Base-by-base conservation (phyloP, 2,113 vertebrate genomes). In the Microcebus lehilahytsara region DNA sequence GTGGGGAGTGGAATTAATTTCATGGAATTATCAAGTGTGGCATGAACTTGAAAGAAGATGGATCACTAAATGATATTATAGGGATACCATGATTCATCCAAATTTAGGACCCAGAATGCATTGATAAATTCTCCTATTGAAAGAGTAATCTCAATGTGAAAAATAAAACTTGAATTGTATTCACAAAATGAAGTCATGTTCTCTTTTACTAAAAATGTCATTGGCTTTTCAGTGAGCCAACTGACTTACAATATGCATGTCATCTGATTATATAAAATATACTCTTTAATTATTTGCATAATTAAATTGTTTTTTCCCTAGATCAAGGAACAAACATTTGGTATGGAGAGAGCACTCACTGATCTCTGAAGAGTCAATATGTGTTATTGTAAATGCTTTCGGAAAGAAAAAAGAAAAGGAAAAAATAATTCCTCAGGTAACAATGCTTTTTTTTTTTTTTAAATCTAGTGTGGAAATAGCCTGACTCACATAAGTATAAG, bases 1-100 rank as follows among this genome's bases (percentile, higher is more conserved):
- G 37, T 71, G 49, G 53, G 14, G 84, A 74, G 46, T 92, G 56
- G 72, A 93, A 86, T 89, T 95, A 93, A 77, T 77, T 93, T 91
- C 9, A 85, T 83, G 11, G 37, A 85, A 95, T 95, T 93, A 89
- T 93, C 53, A 96, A 64, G 25, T 40, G 40, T 2, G 6, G 1
- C 23, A 92, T 42, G 25, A 23, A 85, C 51, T 64, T 92, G 74
- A 96, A 90, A 40, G 17, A 23, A 69, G 71, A 60, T 40, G 14
- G 19, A 9, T 85, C 32, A 60, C 37, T 77, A 93, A 95, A 67
- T 92, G 27, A 49, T 86, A 91, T 83, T 86, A 77, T 11, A 86
- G n/a, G 58, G 34, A 37, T n/a, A 80, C 3, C 8, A 81, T 69
- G 32, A 93, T 30, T 96, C n/a, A 80, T 58, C 72, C 34, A 85